Conservation (phyloP, 2,888 invertebrate genomes). For the Leucania comma region DNA sequence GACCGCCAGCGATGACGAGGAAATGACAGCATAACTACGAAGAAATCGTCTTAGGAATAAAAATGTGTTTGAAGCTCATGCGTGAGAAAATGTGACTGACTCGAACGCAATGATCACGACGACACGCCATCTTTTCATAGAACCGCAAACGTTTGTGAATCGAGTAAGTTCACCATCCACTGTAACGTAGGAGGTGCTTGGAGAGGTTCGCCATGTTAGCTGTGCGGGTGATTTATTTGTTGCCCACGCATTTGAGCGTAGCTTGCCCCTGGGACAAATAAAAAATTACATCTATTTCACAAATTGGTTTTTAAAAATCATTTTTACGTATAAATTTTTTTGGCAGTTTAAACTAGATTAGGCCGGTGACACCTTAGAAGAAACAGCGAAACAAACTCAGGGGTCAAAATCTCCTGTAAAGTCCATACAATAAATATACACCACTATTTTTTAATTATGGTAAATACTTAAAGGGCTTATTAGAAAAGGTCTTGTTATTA, state of each 20-base stretch:
- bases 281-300: no score
- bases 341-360: no score
- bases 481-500: no score
- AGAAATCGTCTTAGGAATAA: constrained; percentile 81
- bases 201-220: not conserved
- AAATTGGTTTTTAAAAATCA: no score
- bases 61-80: constrained; percentile 67
- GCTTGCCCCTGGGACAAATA: no score
- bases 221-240: not conserved
- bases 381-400: no score
- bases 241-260: not conserved
- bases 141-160: not conserved
- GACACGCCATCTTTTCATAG: constrained; percentile 32
- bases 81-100: constrained; percentile 76
- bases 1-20: constrained; percentile 31
- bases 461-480: no score
- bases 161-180: not conserved
- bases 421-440: no score
- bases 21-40: constrained; percentile 68
- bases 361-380: no score
- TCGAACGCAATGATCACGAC: constrained; percentile 44
- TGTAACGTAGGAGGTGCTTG: not conserved
- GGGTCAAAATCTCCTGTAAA: no score
- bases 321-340: no score
- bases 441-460: no score